Base-by-base conservation (phyloP, 2,797 vertebrate species). In the Rhodeus uyekii region DNA sequence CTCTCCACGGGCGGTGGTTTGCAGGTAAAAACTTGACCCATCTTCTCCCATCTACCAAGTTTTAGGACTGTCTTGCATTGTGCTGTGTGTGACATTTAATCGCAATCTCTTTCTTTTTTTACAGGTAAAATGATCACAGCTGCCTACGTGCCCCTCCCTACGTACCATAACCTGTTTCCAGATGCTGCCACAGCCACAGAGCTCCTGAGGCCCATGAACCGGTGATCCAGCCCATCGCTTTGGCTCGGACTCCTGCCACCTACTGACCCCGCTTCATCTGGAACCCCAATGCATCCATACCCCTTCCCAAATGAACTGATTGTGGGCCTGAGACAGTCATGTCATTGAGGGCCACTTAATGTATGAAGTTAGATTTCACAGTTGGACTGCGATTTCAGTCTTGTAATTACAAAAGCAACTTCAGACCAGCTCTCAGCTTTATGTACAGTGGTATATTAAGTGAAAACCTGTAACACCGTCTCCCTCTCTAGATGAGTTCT, bases 71-170 rank as follows among this genome's bases (percentile, higher is more conserved):
- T 19, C 46, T 76, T 50, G 9, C 24, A 4, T 65, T 10, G 27
- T n/a, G 6, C 22, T 50, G 5, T 42, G 27, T 38, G 12, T 34
- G 8, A 19, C 32, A 34, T 42, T 42, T 55, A 22, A 67, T 29
- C 2, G 2, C n/a, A 34, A 10, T 29, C 19, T 13, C 38, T 19
- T 69, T 61, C 36, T 8, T 61, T 80, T n/a, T 38, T 32, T 1
- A 22, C 78, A 99, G 98, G 97, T 83, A 99, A 99, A 95, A 99
- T 99, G 97, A 99, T 99, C 81, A 99, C 97, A 0, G 98, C 98
- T 82, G 97, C 98, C 0, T 99, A 99, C 44, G 98, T 99, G 90
- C 98, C 98, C 88, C 94, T 99, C 87, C 97, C 98, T 55, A 98
- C 98, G 9, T 99, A 99, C 87, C 98, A 99, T 91, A 99, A 97